Percentiles rank a stretch among this genome's conserved stretches.
Conservation (phyloP, 2,113 vertebrate species). For the Ursus arctos region DNA sequence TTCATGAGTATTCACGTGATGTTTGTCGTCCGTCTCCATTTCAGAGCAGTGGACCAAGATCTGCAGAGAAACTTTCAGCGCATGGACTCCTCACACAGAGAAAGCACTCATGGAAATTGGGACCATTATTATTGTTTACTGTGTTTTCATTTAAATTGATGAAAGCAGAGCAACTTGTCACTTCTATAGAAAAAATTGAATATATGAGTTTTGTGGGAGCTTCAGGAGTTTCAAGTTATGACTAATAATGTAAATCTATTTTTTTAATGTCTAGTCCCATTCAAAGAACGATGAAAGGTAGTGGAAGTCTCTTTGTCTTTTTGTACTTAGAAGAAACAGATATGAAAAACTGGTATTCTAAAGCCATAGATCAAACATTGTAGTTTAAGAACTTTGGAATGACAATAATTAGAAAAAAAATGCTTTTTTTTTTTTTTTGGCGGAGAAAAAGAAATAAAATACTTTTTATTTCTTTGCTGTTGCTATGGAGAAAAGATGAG, state of each 20-base stretch:
- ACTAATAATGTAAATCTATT: conserved; percentile 64
- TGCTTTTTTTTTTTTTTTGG: conserved; percentile 74
- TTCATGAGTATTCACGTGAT: neutral
- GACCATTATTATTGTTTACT: conserved; percentile 17
- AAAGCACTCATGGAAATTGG: neutral
- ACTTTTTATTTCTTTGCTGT: conserved; percentile 84
- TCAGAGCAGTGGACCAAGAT: neutral
- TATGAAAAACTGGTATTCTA: conserved; percentile 77
- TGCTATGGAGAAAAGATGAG: conserved; percentile 85
- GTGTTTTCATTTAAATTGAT: conserved; percentile 69
- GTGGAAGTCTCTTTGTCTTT: conserved; percentile 67
- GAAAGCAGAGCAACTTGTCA: conserved; percentile 63
- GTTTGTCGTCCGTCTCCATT: neutral
- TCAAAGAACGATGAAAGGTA: conserved; percentile 74
- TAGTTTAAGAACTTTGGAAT: conserved; percentile 86
- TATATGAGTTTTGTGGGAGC: conserved; percentile 39
- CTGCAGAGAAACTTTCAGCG: neutral
- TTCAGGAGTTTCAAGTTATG: conserved; percentile 68
- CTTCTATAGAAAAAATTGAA: conserved; percentile 52
- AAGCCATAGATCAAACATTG: conserved; percentile 81
- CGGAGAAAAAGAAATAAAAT: conserved; percentile 73
- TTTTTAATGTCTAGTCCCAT: conserved; percentile 67
- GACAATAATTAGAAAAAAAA: conserved; percentile 87
- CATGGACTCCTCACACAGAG: neutral
- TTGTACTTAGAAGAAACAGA: conserved; percentile 77